These are phyloP conservation scores for Myrmophylax atrothorax DNA, from an alignment of 2,113 vertebrate species.

Conservation along the genomic window DNA sequence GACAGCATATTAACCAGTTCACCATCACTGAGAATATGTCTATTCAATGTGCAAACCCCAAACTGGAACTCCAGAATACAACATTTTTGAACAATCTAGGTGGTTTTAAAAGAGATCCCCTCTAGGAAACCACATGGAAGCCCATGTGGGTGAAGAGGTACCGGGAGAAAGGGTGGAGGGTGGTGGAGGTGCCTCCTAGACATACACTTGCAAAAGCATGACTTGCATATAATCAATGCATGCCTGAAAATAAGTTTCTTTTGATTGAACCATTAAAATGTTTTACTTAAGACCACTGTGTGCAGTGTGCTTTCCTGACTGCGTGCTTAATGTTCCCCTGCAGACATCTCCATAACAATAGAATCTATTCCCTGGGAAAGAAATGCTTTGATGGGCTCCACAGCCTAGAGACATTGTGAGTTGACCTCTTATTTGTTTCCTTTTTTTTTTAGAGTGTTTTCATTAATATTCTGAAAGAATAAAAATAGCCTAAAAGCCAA, in stretches of 20 bases:
- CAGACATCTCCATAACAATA: conserved; percentile 92
- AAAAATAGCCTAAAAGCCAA: conserved; percentile 71
- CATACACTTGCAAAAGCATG: conserved; percentile 20
- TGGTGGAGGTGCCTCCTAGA: neutral
- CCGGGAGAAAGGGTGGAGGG: neutral
- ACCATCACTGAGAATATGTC: neutral
- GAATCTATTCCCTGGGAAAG: conserved; percentile 86
- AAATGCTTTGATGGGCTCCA: conserved; percentile 88
- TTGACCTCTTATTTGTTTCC: conserved; percentile 83
- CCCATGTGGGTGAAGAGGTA: neutral
- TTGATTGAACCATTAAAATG: conserved; percentile 58
- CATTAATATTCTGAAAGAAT: conserved; percentile 77
- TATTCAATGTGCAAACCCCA: neutral
- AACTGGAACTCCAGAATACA: neutral
- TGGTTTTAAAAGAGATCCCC: neutral
- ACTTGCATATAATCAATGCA: conserved; percentile 35
- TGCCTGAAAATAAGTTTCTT: conserved; percentile 52
- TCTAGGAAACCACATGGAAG: neutral
- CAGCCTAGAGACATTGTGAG: conserved; percentile 89
- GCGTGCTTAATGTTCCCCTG: conserved; percentile 67
- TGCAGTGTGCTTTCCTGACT: conserved; percentile 64
- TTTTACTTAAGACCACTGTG: conserved; percentile 43
- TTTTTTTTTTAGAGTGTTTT: conserved; percentile 72
- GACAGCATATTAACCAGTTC: neutral
- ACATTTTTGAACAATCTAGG: neutral